Percentiles rank a stretch among this genome's conserved stretches.
Conservation (phyloP, 2,113 vertebrate genomes). For the Myrmecobius fasciatus region DNA sequence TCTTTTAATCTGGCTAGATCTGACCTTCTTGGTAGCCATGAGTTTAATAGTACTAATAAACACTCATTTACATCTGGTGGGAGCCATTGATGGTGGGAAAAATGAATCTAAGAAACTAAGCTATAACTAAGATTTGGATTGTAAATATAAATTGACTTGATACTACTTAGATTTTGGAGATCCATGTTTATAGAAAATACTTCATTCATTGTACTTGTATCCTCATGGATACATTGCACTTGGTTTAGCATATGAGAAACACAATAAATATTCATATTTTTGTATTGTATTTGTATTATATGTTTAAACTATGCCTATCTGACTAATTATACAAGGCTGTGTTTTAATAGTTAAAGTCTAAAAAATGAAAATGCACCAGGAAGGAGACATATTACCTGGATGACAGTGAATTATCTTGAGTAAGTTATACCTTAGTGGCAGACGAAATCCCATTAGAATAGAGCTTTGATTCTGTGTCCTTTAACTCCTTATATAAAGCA, state of each 20-base stretch:
- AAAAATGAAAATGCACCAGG: not conserved
- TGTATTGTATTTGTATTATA: not conserved
- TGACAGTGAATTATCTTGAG: not conserved
- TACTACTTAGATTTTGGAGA: not conserved
- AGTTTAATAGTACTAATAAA: not conserved
- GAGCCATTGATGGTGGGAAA: not conserved
- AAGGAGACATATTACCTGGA: not conserved
- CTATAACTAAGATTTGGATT: not conserved
- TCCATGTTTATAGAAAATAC: not conserved
- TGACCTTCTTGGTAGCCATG: not conserved
- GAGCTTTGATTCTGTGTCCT: too few relatives aligned
- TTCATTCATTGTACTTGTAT: not conserved
- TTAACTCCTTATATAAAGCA: too few relatives aligned
- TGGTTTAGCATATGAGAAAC: not conserved
- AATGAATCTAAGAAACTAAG: not conserved
- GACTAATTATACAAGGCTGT: not conserved
- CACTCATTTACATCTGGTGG: not conserved
- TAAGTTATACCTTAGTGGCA: not conserved
- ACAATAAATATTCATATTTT: not conserved
- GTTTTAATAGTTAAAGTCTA: not conserved
- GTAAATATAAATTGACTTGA: not conserved
- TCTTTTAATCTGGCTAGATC: not conserved
- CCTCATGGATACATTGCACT: not conserved
- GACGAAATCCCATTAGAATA: too few relatives aligned
- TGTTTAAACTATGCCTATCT: not conserved